Evolutionary conservation across 2,797 vertebrate species (phyloP), one percentile per base, ranked within the genome.

Genomic region (Thripadectes ignobilis): DNA sequence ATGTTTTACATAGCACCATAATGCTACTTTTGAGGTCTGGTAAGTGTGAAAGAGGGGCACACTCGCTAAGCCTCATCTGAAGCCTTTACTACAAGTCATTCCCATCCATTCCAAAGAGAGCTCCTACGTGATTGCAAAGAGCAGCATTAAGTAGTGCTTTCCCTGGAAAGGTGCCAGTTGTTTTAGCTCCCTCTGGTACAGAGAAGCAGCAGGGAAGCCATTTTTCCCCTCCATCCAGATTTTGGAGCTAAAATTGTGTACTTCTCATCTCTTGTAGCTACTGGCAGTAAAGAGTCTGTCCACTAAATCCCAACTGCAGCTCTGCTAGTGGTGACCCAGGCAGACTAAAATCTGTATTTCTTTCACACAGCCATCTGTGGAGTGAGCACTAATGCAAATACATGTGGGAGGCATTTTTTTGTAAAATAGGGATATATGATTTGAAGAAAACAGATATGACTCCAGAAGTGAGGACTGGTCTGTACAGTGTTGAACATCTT

Each of bases 291-390:
- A 58, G 84, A 76, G n/a, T 43, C 36, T 72, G 51, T 84, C 80
- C 55, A 11, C 73, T 87, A 51, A 91, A 88, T 89, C 73, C 69
- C 76, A 61, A 34, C n/a, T 92, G 66, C 49, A 84, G 69, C 82
- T 92, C 12, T 2, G 38, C 68, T 89, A 82, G 52, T 94, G 75
- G n/a, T 85, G 32, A 3, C 5, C n/a, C 46, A 90, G n/a, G 19
- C 49, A 78, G 49, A 88, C 92, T 59, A 93, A 93, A 93, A 86
- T 95, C 88, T 78, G 1, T 74, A 4, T 95, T 85, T 93, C 93
- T 95, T 93, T 94, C 43, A 80, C 62, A 81, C 43, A 81, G 82
- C 58, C 79, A 45, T 93, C 89, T 93, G 69, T 63, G 45, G 55
- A 78, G 51, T 0, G 4, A 90, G 38, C 23, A 24, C 12, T 68